These are phyloP conservation scores for Amorpha juglandis DNA, from an alignment of 2,888 invertebrate species.

Conservation along the genomic window DNA sequence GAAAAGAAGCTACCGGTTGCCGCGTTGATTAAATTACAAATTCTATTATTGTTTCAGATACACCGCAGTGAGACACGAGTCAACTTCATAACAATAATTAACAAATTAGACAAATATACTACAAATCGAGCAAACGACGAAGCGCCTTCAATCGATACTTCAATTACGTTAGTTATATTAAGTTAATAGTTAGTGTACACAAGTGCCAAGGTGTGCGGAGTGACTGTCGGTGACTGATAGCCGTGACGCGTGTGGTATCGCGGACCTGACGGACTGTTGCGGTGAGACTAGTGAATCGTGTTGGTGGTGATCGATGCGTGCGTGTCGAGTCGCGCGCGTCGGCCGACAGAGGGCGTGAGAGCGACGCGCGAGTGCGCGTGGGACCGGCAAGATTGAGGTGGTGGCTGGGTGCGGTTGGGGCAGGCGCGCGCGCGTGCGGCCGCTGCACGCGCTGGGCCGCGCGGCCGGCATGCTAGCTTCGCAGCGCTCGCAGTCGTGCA, in stretches of 20 bases:
- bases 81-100: slow-evolving; percentile 42
- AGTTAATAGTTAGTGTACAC: slow-evolving; percentile 53
- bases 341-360: slow-evolving; percentile 44
- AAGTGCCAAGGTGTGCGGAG: slow-evolving; percentile 59
- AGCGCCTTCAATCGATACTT: slow-evolving; percentile 75
- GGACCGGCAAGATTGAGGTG: slow-evolving; percentile 79
- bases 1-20: slow-evolving; percentile 2
- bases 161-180: slow-evolving; percentile 64
- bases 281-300: slow-evolving; percentile 31
- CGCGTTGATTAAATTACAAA: slow-evolving; percentile 47
- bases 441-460: slow-evolving; percentile 77
- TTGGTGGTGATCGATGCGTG: slow-evolving; percentile 45
- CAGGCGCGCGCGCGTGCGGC: slow-evolving; percentile 82
- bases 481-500: slow-evolving; percentile 83
- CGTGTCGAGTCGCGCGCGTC: slow-evolving; percentile 37
- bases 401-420: slow-evolving; percentile 81
- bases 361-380: slow-evolving; percentile 48
- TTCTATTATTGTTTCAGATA: slow-evolving; percentile 77
- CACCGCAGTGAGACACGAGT: slow-evolving; percentile 55
- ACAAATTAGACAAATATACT: slow-evolving; percentile 48
- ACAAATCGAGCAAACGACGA: slow-evolving; percentile 65
- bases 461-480: slow-evolving; percentile 81
- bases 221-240: slow-evolving; percentile 34
- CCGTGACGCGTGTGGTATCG: slow-evolving; percentile 31
- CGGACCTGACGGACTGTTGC: not conserved